Base-by-base conservation (phyloP, 2,888 invertebrate species). In the Fissipunctia ypsillon region DNA sequence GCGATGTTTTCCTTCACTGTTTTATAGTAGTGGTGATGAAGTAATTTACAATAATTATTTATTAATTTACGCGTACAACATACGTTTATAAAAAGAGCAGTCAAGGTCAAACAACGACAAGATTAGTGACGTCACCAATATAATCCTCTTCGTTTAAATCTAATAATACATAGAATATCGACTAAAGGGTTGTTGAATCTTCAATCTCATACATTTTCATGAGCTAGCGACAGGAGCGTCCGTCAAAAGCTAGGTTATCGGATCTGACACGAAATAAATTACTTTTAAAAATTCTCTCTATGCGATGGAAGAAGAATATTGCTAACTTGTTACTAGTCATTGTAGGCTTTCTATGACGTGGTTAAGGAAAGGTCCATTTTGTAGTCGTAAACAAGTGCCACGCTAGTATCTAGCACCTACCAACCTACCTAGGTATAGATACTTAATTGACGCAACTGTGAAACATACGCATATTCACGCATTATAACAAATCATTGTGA, bases 191-290 rank as follows among this genome's bases (percentile, higher is more conserved):
- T 80, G 52, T 45, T 57, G 43, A 80, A 76, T 71, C 60, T 79
- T 67, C 41, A 60, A 72, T 64, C 75, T 84, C 84, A 88, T 87
- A 83, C 82, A 85, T 84, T 78, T 89, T 88, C 83, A 89, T 87
- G 86, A 88, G 84, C 50, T 72, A 12, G 57, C 74, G 78, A 68
- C 75, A 69, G 64, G 28, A 50, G 54, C 52, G 78, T 65, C 79
- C 56, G 61, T 83, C 73, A 68, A 71, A 63, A 31, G 65, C 45
- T 59, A 28, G 35, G 79, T 75, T 76, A 88, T 83, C 60, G 60
- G 65, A 63, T 61, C 19, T 88, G 89, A 88, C 88, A 70, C 63
- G 28, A 79, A 82, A 75, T 80, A 88, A 88, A 89, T 89, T 88
- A 87, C 84, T 81, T 87, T 83, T 73, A 68, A 65, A 73, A 80